These are phyloP conservation scores for Chaenodraco wilsoni DNA, from an alignment of 2,797 vertebrate genomes.

Conservation along the genomic window DNA sequence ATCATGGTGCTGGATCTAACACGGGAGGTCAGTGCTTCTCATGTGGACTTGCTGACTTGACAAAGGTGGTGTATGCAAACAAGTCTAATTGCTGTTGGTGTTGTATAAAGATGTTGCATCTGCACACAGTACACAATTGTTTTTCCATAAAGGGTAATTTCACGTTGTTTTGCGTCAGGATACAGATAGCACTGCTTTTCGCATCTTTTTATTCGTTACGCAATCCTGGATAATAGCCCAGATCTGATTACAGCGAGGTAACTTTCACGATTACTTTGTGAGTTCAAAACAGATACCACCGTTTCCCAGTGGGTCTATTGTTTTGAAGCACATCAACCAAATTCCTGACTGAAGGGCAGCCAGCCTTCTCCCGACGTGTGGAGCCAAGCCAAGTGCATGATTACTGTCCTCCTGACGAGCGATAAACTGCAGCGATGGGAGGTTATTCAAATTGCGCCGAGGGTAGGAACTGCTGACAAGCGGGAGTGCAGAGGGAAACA, in stretches of 20 bases:
- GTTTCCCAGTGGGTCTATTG: slow-evolving; percentile 4
- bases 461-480: slow-evolving; percentile 64
- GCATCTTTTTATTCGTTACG: not conserved
- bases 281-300: slow-evolving; percentile 23
- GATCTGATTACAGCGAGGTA: slow-evolving; percentile 36
- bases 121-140: not conserved
- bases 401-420: slow-evolving; percentile 54
- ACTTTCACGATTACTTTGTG: slow-evolving; percentile 28
- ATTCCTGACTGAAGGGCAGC: slow-evolving; percentile 54
- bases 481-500: slow-evolving; percentile 21
- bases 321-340: slow-evolving; percentile 29
- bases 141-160: slow-evolving; percentile 25
- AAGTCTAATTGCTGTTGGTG: not conserved
- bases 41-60: not conserved
- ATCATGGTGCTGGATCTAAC: not conserved
- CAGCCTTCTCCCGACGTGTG: slow-evolving; percentile 34
- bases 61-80: not conserved
- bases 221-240: slow-evolving; percentile 7
- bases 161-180: slow-evolving; percentile 32
- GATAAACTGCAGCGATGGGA: slow-evolving; percentile 64
- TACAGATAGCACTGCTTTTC: slow-evolving; percentile 5
- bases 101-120: not conserved
- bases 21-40: not conserved
- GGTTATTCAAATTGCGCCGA: slow-evolving; percentile 51
- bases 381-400: slow-evolving; percentile 55